Evolutionary conservation across 2,888 invertebrate species (phyloP), one percentile per base, ranked within the genome.

Genomic region (Polydrusus tereticollis): DNA sequence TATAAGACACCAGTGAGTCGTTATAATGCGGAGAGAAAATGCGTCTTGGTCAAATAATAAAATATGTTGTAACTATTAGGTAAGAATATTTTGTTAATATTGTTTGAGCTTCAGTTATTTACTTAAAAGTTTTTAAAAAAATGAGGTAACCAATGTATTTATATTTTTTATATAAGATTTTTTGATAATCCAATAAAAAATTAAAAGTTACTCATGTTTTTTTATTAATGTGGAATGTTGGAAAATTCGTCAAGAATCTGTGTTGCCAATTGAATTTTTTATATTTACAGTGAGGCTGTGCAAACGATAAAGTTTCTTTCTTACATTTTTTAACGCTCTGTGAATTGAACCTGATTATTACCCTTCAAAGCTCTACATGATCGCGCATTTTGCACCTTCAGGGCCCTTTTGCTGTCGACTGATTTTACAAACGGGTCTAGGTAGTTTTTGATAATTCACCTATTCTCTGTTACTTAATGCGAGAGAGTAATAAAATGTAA

Each of bases 81-180:
- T 36, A 36, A 36, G 6, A 36, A 10, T 36, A 36, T 36, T 43
- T 1, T 47, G 21, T 14, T 14, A 21, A 47, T 21, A 18, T 47
- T 47, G 12, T 21, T 21, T 16, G 10, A 26, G 18, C 8, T 55
- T 55, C 29, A 29, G 18, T 55, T 16, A 55, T 55, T 55, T 55
- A 55, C 29, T 55, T 16, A 14, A n/a, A 26, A 16, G 6, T 29
- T 14, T 23, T 55, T 55, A 55, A 29, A 10, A 29, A 38, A 60
- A 60, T 43, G 20, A 26, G 21, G 16, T 41, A 60, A 60, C 33
- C 23, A 62, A 16, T 62, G 63, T 63, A 63, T 36, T 63, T 63
- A 63, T 63, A 63, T 63, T 50, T 63, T 60, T 60, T 60, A 26
- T 47, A 36, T 20, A 64, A 36, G 20, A 65, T 55, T 55, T 33